Conservation (phyloP, 2,113 vertebrate genomes). For the Stercorarius parasiticus region DNA sequence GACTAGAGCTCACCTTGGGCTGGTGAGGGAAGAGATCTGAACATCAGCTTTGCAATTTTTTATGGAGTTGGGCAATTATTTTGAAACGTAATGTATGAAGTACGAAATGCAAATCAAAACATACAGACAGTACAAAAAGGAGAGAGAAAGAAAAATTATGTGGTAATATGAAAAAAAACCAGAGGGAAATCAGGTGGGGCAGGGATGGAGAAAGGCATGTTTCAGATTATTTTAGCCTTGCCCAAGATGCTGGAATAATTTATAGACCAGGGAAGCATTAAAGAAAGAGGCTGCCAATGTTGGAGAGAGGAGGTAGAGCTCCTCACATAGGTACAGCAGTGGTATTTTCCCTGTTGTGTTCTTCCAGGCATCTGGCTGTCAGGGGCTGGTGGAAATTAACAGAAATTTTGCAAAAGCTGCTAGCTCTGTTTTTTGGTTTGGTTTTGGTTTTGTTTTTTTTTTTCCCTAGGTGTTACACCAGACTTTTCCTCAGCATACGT, state of each 20-base stretch:
- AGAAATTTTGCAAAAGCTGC: neutral
- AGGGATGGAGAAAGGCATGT: neutral
- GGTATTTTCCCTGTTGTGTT: neutral
- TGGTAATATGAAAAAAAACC: neutral
- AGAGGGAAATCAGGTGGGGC: too few species aligned
- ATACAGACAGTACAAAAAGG: neutral
- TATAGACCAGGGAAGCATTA: neutral
- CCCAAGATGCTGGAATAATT: neutral
- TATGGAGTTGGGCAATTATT: neutral
- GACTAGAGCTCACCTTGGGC: neutral
- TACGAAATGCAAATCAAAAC: neutral
- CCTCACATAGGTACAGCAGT: fast-evolving
- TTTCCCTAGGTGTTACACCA: slow-evolving; percentile 83
- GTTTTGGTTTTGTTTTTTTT: neutral
- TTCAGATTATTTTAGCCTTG: neutral
- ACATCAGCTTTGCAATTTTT: neutral
- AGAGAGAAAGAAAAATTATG: neutral
- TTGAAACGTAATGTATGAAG: neutral
- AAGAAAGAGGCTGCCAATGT: neutral
- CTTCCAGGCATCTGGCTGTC: neutral
- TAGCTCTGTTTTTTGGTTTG: neutral
- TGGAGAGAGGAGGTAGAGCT: neutral
- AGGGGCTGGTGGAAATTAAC: neutral
- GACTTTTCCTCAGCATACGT: slow-evolving; percentile 91
- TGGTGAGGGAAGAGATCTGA: neutral